These are phyloP conservation scores for Ochropleura plecta DNA, from an alignment of 2,888 invertebrate species.

Conservation along the genomic window DNA sequence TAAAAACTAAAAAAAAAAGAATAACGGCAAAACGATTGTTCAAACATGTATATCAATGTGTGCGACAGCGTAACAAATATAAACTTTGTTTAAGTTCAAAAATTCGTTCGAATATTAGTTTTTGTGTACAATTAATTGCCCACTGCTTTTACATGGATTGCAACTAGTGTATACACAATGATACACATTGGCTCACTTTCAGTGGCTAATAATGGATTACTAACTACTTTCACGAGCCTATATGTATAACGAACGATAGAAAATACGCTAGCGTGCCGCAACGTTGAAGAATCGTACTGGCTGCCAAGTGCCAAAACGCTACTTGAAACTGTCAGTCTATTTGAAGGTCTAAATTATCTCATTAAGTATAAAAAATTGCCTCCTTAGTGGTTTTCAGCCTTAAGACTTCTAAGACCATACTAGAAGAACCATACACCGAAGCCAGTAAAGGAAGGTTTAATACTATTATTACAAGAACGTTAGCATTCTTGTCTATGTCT, in stretches of 20 bases:
- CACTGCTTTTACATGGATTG: slow-evolving; percentile 34
- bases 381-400: background rate
- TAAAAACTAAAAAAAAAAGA: slow-evolving; percentile 18
- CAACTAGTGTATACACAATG: slow-evolving; percentile 24
- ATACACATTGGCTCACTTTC: slow-evolving; percentile 22
- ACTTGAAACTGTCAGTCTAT: slow-evolving; percentile 10
- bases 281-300: slow-evolving; percentile 1
- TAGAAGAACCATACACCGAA: too few species aligned
- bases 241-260: slow-evolving; percentile 24
- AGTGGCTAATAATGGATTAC: slow-evolving; percentile 45
- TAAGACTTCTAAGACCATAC: background rate
- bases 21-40: slow-evolving; percentile 23
- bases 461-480: too few species aligned
- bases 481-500: too few species aligned
- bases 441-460: too few species aligned
- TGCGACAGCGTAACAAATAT: background rate
- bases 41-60: slow-evolving; percentile 21
- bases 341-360: background rate
- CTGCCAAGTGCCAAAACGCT: slow-evolving; percentile 39
- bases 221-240: slow-evolving; percentile 39
- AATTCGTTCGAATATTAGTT: slow-evolving; percentile 29
- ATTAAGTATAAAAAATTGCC: background rate
- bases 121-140: slow-evolving; percentile 1
- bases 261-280: slow-evolving; percentile 34
- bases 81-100: slow-evolving; percentile 11